These are phyloP conservation scores for Gadopsis marmoratus DNA, from an alignment of 2,797 vertebrate species.

Conservation along the genomic window DNA sequence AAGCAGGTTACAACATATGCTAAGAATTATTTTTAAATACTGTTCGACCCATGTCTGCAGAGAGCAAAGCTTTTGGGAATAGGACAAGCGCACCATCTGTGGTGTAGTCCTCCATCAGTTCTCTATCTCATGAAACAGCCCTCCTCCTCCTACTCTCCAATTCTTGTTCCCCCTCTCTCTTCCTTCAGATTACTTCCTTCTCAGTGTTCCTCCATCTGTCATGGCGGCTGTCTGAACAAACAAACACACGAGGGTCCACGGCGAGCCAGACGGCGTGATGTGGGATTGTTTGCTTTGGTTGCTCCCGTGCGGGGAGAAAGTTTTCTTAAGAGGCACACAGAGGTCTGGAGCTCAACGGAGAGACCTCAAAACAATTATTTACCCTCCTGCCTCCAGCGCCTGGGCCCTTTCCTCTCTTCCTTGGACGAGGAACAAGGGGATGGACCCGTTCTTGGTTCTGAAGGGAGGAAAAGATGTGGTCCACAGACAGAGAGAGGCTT, in stretches of 20 bases:
- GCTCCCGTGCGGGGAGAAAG: constrained; percentile 79
- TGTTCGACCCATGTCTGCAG: constrained; percentile 56
- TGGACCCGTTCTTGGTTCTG: constrained; percentile 63
- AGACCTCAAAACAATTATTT: constrained; percentile 83
- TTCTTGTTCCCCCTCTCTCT: constrained; percentile 47
- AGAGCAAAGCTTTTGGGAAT: constrained; percentile 72
- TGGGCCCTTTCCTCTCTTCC: constrained; percentile 50
- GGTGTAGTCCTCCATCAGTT: constrained; percentile 65
- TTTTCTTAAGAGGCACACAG: constrained; percentile 82
- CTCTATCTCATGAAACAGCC: constrained; percentile 48
- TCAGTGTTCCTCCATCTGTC: constrained; percentile 76
- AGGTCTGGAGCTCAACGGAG: constrained; percentile 76
- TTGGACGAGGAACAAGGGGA: constrained; percentile 47
- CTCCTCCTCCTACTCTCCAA: constrained; percentile 41
- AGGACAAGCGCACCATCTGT: constrained; percentile 78
- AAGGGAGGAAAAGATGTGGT: constrained; percentile 30
- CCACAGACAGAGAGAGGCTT: constrained; percentile 26
- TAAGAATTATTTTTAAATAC: constrained; percentile 66
- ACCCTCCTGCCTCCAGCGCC: constrained; percentile 67
- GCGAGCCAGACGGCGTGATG: constrained; percentile 74
- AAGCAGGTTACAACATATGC: constrained; percentile 59
- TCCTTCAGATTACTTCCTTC: constrained; percentile 60
- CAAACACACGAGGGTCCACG: constrained; percentile 71
- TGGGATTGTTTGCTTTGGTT: constrained; percentile 81
- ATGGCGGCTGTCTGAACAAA: constrained; percentile 79